Conservation (phyloP, 2,888 invertebrate species). For the Sphinx pinastri region DNA sequence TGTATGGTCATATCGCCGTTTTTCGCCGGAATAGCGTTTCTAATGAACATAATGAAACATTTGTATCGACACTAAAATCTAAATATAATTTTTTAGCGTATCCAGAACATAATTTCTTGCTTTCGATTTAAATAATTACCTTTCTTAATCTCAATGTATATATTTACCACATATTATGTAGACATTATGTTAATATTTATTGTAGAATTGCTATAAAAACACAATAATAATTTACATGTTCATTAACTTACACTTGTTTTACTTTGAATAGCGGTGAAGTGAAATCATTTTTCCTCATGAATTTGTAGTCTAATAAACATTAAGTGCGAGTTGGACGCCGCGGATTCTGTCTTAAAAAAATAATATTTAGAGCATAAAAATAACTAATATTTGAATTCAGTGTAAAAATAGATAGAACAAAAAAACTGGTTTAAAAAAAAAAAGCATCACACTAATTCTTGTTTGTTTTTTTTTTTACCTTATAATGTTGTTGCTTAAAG, state of each 20-base stretch:
- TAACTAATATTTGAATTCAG: no score
- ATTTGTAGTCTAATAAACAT: neutral
- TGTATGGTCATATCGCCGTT: no score
- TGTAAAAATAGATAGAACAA: neutral
- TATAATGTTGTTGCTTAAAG: no score
- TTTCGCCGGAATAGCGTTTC: no score
- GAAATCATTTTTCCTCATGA: constrained; percentile 13
- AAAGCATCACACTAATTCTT: no score
- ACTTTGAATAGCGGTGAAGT: neutral
- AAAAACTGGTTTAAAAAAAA: no score
- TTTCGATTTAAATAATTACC: neutral
- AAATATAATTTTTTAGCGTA: no score
- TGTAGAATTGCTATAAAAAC: neutral
- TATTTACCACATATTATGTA: neutral
- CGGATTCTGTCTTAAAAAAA: neutral
- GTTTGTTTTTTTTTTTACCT: no score
- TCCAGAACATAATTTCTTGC: neutral
- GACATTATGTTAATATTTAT: neutral
- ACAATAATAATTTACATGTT: neutral
- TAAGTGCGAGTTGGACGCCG: neutral
- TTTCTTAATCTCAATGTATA: neutral
- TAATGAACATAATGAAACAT: no score
- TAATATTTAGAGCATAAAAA: neutral
- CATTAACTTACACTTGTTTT: neutral
- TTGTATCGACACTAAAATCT: no score